Percentiles rank a stretch among this genome's conserved stretches.
Conservation (phyloP, 2,113 vertebrate species). For the Brachyhypopomus occidentalis region DNA sequence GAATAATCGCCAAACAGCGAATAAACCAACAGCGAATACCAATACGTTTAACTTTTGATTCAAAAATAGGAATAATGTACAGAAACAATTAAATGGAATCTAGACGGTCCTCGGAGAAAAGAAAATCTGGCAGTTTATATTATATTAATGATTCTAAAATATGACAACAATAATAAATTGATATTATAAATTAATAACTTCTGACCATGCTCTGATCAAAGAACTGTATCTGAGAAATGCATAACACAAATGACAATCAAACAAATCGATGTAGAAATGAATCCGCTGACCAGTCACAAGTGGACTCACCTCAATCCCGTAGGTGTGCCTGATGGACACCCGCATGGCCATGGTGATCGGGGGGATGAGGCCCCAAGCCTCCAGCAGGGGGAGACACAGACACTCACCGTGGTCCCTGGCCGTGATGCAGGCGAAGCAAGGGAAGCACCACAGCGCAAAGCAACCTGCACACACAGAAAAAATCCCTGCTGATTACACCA, state of each 20-base stretch:
- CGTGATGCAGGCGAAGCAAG: conserved; percentile 67
- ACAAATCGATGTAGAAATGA: background rate
- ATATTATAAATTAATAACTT: background rate
- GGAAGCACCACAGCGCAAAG: conserved; percentile 67
- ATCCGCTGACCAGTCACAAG: background rate
- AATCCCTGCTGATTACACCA: background rate
- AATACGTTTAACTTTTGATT: background rate
- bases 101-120: too few relatives aligned
- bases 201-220: background rate
- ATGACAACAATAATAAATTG: too few relatives aligned
- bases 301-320: conserved; percentile 38
- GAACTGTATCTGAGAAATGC: background rate
- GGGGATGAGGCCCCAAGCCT: conserved; percentile 50
- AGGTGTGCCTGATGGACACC: conserved; percentile 47
- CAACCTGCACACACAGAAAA: conserved; percentile 61
- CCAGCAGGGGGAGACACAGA: conserved; percentile 73
- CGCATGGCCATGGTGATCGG: conserved; percentile 52
- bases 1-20: too few relatives aligned
- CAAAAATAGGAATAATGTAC: too few relatives aligned
- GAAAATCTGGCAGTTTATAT: background rate
- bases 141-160: too few relatives aligned
- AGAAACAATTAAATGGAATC: too few relatives aligned
- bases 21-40: too few relatives aligned
- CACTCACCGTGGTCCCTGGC: conserved; percentile 60
- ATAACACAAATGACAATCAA: too few relatives aligned